Base-by-base conservation (phyloP, 1,140 invertebrate genomes). In the Glomeris maerens region DNA sequence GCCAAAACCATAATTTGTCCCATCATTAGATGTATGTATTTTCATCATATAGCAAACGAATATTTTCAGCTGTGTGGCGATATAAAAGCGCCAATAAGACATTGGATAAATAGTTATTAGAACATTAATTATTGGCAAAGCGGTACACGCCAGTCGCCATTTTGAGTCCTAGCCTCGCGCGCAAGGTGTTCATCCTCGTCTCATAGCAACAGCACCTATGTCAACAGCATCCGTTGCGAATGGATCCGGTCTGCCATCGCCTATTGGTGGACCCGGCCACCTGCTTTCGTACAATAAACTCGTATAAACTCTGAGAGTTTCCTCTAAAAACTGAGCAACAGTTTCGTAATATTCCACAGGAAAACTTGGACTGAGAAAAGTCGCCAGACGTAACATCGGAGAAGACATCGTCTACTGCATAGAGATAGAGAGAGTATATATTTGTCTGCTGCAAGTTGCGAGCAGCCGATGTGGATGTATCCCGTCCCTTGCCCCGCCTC, bases 301-400 rank as follows among this genome's bases (percentile, higher is more conserved):
- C 0, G 72, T 65, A 42, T 73, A 64, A 50, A 68, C 68, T 21
- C 65, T 63, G 10, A 75, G 53, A 25, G 69, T 61, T 17, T 70
- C 60, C 56, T 78, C 77, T 40, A 78, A 59, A 47, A 76, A 68
- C 26, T 72, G 65, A 56, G 74, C 54, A 27, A 77, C 63, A 38
- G 69, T 60, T 57, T 78, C 75, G 63, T 74, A 78, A 36, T 77
- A 57, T 57, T 77, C 72, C 5, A 78, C 71, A 2, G 75, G 76
- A 57, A 77, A 68, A 45, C 72, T 72, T 7, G 76, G 77, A 52
- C 74, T 72, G 67, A 79, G 71, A 57, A 77, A 78, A 0, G 76
- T 77, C 31, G 69, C 62, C 22, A 75, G 53, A 47, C 77, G 62
- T 54, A 80, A 55, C 29, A n/a, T 46, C 10, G 41, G 7, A 36